Evolutionary conservation across 2,888 invertebrate genomes (phyloP).

Genomic region (Mesoligia furuncula): DNA sequence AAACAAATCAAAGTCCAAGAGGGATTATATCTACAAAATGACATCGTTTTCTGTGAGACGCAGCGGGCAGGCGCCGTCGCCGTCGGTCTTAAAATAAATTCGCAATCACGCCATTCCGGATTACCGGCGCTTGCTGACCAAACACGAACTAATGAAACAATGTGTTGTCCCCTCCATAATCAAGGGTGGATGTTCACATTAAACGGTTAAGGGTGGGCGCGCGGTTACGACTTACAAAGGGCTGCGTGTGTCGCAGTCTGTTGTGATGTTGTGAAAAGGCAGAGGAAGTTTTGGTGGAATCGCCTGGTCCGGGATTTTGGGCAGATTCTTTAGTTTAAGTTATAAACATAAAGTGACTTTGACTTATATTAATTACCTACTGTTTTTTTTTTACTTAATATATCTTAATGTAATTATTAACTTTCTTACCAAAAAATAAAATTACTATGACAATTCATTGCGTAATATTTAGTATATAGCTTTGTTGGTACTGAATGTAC

Average conservation of each 20-base stretch:
- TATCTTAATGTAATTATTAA: no score
- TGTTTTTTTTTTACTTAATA: neutral
- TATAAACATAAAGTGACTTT: neutral
- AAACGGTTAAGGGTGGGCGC: slow-evolving; percentile 66
- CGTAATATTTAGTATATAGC: neutral
- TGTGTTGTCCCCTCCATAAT: slow-evolving; percentile 76
- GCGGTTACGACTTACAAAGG: slow-evolving; percentile 27
- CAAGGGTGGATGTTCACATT: slow-evolving; percentile 73
- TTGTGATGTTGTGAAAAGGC: neutral
- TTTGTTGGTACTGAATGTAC: no score
- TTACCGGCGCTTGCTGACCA: slow-evolving; percentile 75
- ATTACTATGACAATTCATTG: neutral
- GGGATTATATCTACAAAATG: slow-evolving; percentile 20
- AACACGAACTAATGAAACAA: slow-evolving; percentile 80
- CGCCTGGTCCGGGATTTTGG: neutral
- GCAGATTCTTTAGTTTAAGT: neutral
- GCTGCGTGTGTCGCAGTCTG: slow-evolving; percentile 8
- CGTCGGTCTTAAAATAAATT: slow-evolving; percentile 62
- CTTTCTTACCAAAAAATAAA: neutral
- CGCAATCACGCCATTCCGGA: slow-evolving; percentile 58
- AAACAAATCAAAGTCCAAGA: slow-evolving; percentile 1
- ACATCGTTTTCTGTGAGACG: slow-evolving; percentile 1
- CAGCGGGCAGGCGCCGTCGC: slow-evolving; percentile 13
- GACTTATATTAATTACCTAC: neutral
- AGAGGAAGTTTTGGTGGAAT: neutral